These are phyloP conservation scores for Achroia grisella DNA, from an alignment of 1,140 invertebrate genomes.

Conservation along the genomic window DNA sequence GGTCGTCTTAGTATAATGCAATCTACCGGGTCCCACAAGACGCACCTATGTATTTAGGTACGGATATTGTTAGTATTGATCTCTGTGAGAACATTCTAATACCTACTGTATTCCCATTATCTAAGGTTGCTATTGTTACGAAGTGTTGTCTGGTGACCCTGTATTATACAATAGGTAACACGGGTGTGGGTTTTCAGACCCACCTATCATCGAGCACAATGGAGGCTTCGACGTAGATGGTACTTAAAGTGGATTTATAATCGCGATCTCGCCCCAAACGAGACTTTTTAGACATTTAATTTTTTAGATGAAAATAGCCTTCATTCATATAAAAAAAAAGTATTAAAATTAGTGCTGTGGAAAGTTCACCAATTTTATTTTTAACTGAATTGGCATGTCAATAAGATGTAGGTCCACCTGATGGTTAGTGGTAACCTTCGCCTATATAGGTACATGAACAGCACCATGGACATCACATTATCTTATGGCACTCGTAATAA, in stretches of 20 bases:
- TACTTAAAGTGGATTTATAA: conserved; percentile 21
- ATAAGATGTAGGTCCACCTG: too few species aligned
- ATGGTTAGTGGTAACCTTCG: too few species aligned
- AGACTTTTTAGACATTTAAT: conserved; percentile 4
- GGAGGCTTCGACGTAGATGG: conserved; percentile 14
- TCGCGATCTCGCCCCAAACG: conserved; percentile 1
- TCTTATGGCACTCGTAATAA: too few species aligned
- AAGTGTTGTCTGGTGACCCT: conserved; percentile 9
- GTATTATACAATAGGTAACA: conserved; percentile 14
- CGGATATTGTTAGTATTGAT: conserved; percentile 18
- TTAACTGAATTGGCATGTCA: too few species aligned
- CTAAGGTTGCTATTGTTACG: conserved; percentile 7
- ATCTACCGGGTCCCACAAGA: conserved; percentile 2
- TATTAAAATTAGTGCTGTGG: too few species aligned
- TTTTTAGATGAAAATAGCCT: too few species aligned
- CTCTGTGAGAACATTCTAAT: background rate
- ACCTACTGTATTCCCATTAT: conserved; percentile 3
- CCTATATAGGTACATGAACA: too few species aligned
- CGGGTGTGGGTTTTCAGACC: conserved; percentile 11
- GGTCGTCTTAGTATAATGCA: conserved; percentile 6
- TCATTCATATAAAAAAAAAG: too few species aligned
- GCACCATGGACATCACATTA: too few species aligned
- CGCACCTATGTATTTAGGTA: conserved; percentile 6
- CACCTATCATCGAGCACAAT: conserved; percentile 20
- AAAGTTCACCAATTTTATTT: too few species aligned